A percentile compares a stretch with the other conserved stretches of the same genome.
phyloP scores from a whole-genome alignment of 2,888 invertebrate species.

The Hedychridium roseum region DNA sequence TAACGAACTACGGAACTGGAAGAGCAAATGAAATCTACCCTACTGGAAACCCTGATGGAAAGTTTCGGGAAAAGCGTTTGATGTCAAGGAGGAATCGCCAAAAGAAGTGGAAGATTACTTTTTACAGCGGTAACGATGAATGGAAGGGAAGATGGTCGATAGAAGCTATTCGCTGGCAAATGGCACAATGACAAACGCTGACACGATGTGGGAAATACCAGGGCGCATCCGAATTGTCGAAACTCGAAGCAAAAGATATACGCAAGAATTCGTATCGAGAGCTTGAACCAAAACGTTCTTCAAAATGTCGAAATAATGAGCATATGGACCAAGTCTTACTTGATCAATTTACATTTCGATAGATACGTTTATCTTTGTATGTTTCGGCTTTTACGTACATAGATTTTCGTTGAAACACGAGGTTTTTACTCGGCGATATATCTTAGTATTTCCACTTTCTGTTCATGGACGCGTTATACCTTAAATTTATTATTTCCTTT shows the following conservation, averaged over 20 bases:
- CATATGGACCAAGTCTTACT: slow-evolving; percentile 59
- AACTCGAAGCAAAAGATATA: slow-evolving; percentile 13
- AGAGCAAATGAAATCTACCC: slow-evolving; percentile 15
- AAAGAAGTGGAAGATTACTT: too few relatives aligned
- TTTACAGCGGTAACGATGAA: not conserved
- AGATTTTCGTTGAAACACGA: slow-evolving; percentile 44
- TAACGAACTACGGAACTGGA: too few relatives aligned
- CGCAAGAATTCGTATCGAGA: not conserved
- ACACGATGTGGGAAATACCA: slow-evolving; percentile 49
- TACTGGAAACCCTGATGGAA: not conserved
- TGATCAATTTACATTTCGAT: slow-evolving; percentile 62
- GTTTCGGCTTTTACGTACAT: too few relatives aligned
- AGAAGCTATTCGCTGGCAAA: slow-evolving; percentile 8
- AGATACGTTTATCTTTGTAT: slow-evolving; percentile 37
- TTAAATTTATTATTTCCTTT: slow-evolving; percentile 48
- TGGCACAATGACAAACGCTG: too few relatives aligned
- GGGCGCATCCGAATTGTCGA: slow-evolving; percentile 38
- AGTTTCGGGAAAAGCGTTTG: not conserved
- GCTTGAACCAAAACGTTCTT: not conserved
- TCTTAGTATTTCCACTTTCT: slow-evolving; percentile 37
- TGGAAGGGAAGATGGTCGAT: not conserved
- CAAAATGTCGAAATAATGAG: slow-evolving; percentile 11
- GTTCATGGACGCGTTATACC: slow-evolving; percentile 42
- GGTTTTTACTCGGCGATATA: slow-evolving; percentile 32
- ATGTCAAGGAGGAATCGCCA: not conserved